Evolutionary conservation across 2,113 vertebrate species (phyloP).

Genomic region (Peromyscus leucopus): DNA sequence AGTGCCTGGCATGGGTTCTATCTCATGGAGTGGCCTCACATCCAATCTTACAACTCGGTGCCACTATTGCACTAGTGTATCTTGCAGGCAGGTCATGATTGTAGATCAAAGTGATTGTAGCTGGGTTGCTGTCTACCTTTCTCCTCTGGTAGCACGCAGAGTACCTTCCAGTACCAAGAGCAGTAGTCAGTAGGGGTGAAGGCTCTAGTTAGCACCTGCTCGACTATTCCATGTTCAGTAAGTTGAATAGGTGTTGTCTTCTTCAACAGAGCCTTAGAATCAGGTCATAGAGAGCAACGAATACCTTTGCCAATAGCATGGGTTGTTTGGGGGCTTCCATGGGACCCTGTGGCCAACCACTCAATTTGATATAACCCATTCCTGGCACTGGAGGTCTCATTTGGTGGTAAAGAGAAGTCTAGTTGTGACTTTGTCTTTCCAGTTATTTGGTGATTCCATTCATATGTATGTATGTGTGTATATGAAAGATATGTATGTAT

Average conservation of each 20-base stretch:
- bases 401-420: neutral
- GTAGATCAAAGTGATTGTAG: neutral
- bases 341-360: neutral
- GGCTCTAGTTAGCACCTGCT: neutral
- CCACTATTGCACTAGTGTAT: neutral
- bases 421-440: neutral
- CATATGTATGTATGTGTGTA: neutral
- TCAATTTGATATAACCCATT: neutral
- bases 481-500: neutral
- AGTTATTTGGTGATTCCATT: neutral
- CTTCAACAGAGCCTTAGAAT: neutral
- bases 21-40: neutral
- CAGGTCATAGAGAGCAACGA: neutral
- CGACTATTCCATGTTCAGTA: neutral
- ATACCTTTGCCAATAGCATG: neutral
- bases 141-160: neutral
- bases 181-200: neutral
- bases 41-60: neutral
- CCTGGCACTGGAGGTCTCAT: neutral
- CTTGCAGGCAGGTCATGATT: neutral
- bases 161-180: neutral
- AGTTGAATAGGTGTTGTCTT: neutral
- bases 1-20: neutral
- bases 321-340: neutral
- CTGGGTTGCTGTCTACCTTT: neutral